Conservation (phyloP, 2,113 vertebrate genomes). For the Morphnarchus princeps region DNA sequence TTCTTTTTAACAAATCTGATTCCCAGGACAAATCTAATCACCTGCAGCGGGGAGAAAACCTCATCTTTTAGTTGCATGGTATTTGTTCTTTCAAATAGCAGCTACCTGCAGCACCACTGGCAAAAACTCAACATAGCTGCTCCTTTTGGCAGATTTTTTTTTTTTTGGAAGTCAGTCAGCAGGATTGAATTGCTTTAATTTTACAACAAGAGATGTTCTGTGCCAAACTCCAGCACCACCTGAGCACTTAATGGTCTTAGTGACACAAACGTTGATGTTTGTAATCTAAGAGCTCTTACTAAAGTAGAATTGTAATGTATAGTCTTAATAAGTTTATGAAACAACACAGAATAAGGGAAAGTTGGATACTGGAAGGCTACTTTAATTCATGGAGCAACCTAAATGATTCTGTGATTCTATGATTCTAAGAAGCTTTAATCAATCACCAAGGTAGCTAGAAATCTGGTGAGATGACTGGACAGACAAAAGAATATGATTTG, state of each 20-base stretch:
- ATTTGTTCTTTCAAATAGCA: background rate
- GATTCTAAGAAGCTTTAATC: background rate
- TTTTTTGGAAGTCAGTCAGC: background rate
- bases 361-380: background rate
- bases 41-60: accelerated
- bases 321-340: background rate
- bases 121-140: background rate
- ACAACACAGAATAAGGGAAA: background rate
- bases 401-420: background rate
- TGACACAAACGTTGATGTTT: background rate
- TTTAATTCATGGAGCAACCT: background rate
- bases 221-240: background rate
- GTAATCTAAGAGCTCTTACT: background rate
- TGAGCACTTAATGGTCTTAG: background rate
- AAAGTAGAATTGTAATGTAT: background rate
- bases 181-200: background rate
- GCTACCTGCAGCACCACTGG: background rate
- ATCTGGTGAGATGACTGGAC: background rate
- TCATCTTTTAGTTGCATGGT: background rate
- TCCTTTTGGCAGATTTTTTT: background rate
- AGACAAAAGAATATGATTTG: background rate
- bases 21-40: background rate
- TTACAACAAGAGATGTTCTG: background rate
- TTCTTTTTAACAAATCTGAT: background rate
- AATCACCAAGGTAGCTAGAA: background rate